Evolutionary conservation across 2,113 vertebrate genomes (phyloP), one percentile per base, ranked within the genome.

Genomic region (Ariopsis seemanni): DNA sequence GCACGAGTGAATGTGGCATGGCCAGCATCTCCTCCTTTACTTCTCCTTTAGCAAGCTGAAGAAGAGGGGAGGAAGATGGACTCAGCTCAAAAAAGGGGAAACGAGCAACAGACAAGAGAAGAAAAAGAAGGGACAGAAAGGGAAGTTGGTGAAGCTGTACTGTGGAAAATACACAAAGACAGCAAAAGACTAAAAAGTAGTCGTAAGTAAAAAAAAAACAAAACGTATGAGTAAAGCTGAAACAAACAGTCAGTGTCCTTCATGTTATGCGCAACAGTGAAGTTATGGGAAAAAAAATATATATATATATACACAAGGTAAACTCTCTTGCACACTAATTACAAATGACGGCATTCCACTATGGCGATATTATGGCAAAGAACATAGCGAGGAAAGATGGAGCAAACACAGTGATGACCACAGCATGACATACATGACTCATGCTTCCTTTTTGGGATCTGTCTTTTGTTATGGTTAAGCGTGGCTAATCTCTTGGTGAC

Each of bases 41-140:
- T 91, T 91, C 92, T 89, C 87, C 87, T 91, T 91, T 92, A 90
- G 20, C 50, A 77, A 65, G 80, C 48, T 72, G 48, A 88, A 83
- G 85, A 82, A 88, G 77, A 80, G 60, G 62, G 90, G 82, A 90
- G 89, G 88, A 91, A 90, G 89, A 82, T 71, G 48, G 88, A 85
- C 79, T 72, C 27, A 42, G 78, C 57, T 30, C 27, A 87, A 87
- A 91, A 90, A 93, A 94, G 93, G 92, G 94, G 94, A 94, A 95
- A 92, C 69, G 90, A 86, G 92, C 87, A 91, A 93, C 92, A 92
- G 93, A 94, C 92, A 89, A 91, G 91, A 89, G 92, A 89, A 92
- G 92, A 92, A 94, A 93, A 93, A 90, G 92, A 52, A 12, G 88
- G 90, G 90, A 90, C 83, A 87, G 85, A 90, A 91, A 92, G 89